Conservation (phyloP, 2,113 vertebrate genomes). For the Lamprotornis superbus region DNA sequence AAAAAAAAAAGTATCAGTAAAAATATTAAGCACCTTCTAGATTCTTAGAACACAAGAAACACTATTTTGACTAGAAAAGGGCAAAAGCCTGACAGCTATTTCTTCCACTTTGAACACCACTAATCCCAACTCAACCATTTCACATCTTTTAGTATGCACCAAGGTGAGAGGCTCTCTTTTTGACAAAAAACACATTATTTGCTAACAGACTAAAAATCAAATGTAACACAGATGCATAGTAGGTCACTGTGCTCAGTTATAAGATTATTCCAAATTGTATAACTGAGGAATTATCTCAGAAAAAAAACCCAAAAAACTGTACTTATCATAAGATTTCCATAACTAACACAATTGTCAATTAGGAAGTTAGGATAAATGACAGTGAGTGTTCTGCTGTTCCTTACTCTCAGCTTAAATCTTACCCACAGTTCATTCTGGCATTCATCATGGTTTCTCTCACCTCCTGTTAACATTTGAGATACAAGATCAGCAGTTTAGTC, state of each 20-base stretch:
- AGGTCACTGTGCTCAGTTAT: neutral
- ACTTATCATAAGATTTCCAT: neutral
- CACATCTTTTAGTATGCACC: neutral
- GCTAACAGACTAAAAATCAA: neutral
- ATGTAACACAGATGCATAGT: neutral
- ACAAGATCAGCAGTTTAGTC: neutral
- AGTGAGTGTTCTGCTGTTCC: neutral
- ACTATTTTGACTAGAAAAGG: neutral
- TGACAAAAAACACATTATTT: neutral
- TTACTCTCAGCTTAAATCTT: neutral
- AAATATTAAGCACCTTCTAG: neutral
- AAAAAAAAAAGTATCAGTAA: neutral
- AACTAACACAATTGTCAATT: neutral
- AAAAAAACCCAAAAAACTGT: neutral
- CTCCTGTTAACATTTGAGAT: neutral
- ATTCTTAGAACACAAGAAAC: neutral
- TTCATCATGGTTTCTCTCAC: neutral
- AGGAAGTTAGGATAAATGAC: neutral
- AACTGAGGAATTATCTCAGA: neutral
- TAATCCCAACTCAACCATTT: neutral
- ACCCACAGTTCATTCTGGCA: neutral
- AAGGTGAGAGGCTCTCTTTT: neutral
- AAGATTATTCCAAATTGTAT: neutral
- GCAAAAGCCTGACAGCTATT: neutral
- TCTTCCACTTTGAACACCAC: neutral